Evolutionary conservation across 2,113 vertebrate species (phyloP), one percentile per base, ranked within the genome.

Genomic region (Nothocercus julius): DNA sequence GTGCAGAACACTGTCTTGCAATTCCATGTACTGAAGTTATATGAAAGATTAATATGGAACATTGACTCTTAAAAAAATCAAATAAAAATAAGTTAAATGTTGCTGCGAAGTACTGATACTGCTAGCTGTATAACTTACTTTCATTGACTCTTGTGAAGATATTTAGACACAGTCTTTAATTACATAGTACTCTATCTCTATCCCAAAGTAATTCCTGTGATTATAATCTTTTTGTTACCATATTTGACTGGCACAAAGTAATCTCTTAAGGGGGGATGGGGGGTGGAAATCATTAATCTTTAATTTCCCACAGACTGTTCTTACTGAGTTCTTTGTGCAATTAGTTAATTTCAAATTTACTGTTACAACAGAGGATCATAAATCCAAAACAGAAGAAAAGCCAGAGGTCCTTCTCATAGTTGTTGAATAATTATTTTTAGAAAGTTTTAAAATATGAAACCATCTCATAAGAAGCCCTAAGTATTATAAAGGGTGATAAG

Each of bases 1-100:
- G 77, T 5, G 32, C 6, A 62, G 1, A 9, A 66, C 1, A 1
- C 13, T 89, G 9, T 86, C n/a, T 11, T 75, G 10, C 0, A 0
- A 78, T 9, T 76, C 16, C 40, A 51, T 20, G 10, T 25, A 53
- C 42, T 64, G 40, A 81, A 72, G 32, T 18, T 85, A 76, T 6
- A 56, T 49, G 38, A 82, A 11, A 38, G 11, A 87, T 14, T 66
- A 18, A 20, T 89, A 76, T 53, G 17, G 17, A 74, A 77, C 64
- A 87, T 36, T 40, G 12, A 21, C 3, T 49, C 27, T 80, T 40
- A 51, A 24, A 51, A 80, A 75, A 85, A 45, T 32, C 8, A 79
- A 76, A 28, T 7, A 17, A 84, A 95, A 81, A 40, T 54, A 51
- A 76, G 32, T 58, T 38, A 16, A 16, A 28, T 89, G 82, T 19